Evolutionary conservation across 37 sponge, comb jelly and placozoan species (phyloP).

Genomic region (Corticium candelabrum): DNA sequence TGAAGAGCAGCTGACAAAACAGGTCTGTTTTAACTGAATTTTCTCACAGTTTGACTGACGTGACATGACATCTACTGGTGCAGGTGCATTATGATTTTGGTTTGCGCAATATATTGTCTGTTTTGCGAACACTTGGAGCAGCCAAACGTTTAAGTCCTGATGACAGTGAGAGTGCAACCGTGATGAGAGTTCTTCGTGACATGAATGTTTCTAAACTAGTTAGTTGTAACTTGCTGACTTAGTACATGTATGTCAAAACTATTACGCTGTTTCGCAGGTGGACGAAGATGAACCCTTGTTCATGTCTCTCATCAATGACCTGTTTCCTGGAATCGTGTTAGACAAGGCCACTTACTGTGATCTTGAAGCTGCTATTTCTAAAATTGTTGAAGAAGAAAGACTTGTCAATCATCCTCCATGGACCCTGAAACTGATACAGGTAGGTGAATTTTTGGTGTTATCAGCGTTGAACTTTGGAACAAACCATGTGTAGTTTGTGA

Average conservation of each 20-base stretch:
- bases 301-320: constrained; percentile 86
- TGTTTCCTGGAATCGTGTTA: constrained; percentile 83
- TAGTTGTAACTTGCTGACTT: too few species aligned
- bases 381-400: constrained; percentile 31
- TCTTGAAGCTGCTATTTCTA: constrained; percentile 88
- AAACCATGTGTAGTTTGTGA: not conserved
- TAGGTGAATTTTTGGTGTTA: too few species aligned
- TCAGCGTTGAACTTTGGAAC: too few species aligned
- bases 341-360: constrained; percentile 80
- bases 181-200: constrained; percentile 94
- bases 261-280: constrained; percentile 19
- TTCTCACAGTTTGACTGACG: too few species aligned
- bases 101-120: constrained; percentile 93
- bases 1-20: constrained; percentile 39
- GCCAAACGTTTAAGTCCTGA: constrained; percentile 74
- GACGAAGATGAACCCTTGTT: constrained; percentile 99
- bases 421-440: constrained; percentile 35
- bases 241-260: not conserved
- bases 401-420: constrained; percentile 27
- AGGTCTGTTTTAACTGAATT: not conserved
- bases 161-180: constrained; percentile 89
- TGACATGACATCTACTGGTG: too few species aligned
- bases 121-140: constrained; percentile 88
- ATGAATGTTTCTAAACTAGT: constrained; percentile 99
- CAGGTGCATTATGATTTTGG: constrained; percentile 98